Base-by-base conservation (phyloP, 2,888 invertebrate genomes). In the Drosophila mayaguana region DNA sequence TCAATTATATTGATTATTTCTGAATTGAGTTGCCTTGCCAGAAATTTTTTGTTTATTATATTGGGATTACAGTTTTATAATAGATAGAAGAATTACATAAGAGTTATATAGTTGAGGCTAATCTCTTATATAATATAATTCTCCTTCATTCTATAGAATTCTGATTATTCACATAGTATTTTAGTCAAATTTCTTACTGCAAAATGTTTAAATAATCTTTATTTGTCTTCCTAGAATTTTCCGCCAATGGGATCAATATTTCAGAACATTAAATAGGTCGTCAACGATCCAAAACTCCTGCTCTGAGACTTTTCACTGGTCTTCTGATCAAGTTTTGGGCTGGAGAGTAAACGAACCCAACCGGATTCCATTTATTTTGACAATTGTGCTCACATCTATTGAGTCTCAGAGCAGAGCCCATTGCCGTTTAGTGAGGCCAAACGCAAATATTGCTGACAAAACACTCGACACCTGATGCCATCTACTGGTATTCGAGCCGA, bases 371-470 rank as follows among this genome's bases (percentile, higher is more conserved):
- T 40, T 57, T 80, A 70, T 80, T 77, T 67, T 71, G 71, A 75
- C 68, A 76, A 68, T 64, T 34, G 28, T 22, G 66, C 43, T 56
- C 55, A 60, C 56, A 50, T 63, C 40, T 25, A 66, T 66, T 59
- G 59, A 25, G 56, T n/a, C 20, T 40, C 46, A 28, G 18, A 48
- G 36, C 50, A 40, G 60, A 75, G 63, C 51, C 61, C 63, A 65
- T 75, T 80, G 76, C 46, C 66, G 40, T 80, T 80, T 55, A 62
- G 62, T 76, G 76, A 64, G 76, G 72, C 87, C 67, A 87, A 92
- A 89, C 84, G 90, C 83, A 90, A 91, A 91, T 90, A 91, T 89
- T 89, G 88, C 87, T 91, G 90, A 90, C 91, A 90, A 89, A 92
- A 91, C 88, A 90, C 86, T 89, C 91, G 91, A 91, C 91, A 91